Percentiles rank a stretch among this genome's conserved stretches.
Evolutionary conservation across 2,797 vertebrate species (phyloP).

Genomic region (Psittacula derbiana): DNA sequence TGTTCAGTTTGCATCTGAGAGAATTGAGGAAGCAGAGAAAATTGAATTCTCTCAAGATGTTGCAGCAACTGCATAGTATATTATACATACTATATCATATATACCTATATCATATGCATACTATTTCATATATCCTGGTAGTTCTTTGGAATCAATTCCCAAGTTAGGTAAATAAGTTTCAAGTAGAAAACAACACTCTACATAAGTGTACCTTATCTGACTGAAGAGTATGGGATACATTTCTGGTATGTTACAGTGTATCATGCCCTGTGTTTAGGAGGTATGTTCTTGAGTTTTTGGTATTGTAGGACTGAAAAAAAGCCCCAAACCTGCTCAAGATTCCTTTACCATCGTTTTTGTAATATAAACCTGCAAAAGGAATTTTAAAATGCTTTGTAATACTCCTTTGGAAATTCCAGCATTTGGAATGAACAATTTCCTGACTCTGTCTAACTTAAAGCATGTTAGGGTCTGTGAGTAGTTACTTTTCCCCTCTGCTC

Average conservation of each 20-base stretch:
- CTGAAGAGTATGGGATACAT: not conserved
- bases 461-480: not conserved
- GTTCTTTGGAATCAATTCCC: not conserved
- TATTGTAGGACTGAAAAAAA: not conserved
- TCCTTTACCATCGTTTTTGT: not conserved
- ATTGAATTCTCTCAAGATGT: not conserved
- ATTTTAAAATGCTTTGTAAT: not conserved
- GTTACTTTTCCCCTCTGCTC: not conserved
- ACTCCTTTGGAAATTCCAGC: not conserved
- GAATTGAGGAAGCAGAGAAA: not conserved
- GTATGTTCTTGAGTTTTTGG: not conserved
- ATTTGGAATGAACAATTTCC: not conserved
- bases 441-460: not conserved
- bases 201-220: not conserved
- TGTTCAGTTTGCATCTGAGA: not conserved
- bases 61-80: not conserved
- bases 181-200: not conserved
- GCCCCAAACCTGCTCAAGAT: not conserved
- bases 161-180: not conserved
- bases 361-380: not conserved
- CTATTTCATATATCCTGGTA: not conserved
- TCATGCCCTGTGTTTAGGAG: not conserved
- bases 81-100: too few species aligned
- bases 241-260: not conserved
- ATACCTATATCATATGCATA: too few species aligned